Base-by-base conservation (phyloP, 2,797 vertebrate species). In the Cyprinella venusta region DNA sequence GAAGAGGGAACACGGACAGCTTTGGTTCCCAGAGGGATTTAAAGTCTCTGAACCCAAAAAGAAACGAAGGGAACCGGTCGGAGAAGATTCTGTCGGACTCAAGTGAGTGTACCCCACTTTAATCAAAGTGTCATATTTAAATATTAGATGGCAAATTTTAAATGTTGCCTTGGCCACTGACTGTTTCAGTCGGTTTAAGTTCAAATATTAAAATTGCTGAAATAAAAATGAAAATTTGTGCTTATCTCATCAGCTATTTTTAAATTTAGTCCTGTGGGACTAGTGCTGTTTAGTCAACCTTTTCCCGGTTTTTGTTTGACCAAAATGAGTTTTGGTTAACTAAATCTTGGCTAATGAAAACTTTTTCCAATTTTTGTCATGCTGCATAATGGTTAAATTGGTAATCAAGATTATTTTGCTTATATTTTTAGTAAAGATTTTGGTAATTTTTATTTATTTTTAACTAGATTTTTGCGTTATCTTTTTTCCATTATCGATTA, bases 1-100 rank as follows among this genome's bases (percentile, higher is more conserved):
- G 2, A 96, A 97, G 85, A 94, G 97, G 30, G 97, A 99, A 90
- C 97, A 99, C 40, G 98, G 98, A 30, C 97, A 98, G 90, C 97
- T 99, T 4, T 99, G 98, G 98, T 97, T 99, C 92, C 98, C 98
- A 0, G 98, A 99, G 88, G 98, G 98, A 82, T 99, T 98, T 95
- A 97, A 97, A 93, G 96, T 97, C 91, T 95, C 96, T 0, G 98
- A 99, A 88, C 95, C 96, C 3, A 99, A 98, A 92, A 98, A 98
- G 95, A 99, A 98, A 90, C 95, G 98, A 6, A 94, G 97, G 61
- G 97, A 99, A 63, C 98, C 98, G 0, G 91, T 99, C 0, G 98
- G 98, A 88, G 97, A 99, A 90, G 98, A 99, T 91, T 98, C 97
- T 0, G 98, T 99, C 56, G 97, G 98, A 79, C 94, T 99, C 87